Evolutionary conservation across 2,797 vertebrate species (phyloP), one percentile per base, ranked within the genome.

Genomic region (Novumbra hubbsi): DNA sequence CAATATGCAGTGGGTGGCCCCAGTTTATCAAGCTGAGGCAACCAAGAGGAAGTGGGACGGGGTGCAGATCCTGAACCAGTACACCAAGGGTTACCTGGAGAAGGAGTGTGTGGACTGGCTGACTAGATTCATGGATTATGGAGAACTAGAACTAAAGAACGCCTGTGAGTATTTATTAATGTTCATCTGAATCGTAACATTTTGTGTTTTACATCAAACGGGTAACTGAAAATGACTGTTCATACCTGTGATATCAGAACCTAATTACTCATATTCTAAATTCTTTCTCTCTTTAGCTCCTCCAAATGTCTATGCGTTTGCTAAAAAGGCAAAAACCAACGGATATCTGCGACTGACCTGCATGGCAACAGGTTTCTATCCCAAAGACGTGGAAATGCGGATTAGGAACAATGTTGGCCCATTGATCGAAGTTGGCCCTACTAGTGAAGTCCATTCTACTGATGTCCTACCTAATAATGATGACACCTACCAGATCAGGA

Each of bases 61-160:
- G 0, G 86, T 91, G 2, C 4, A 41, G 16, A 85, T 89, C 30
- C 90, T 94, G 12, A 94, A 88, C 71, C 88, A 91, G 1, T 93
- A 93, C 91, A 94, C 92, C 84, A 89, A 84, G 60, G 85, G 86
- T 6, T 94, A 94, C 85, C 89, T 94, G 87, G 81, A 91, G 85
- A 79, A 77, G 0, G 92, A 94, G 83, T 94, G 93, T 68, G 74
- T 92, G 1, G 12, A 80, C 0, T 94, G 93, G 93, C 72, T 94
- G 74, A 2, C 0, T 0, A 85, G 66, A 34, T 94, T 93, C 69
- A 2, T 81, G 28, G 0, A 0, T 0, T 91, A 83, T 11, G 71
- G 38, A 0, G 0, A 81, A 0, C 0, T 55, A 0, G 1, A 9
- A 9, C 19, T 3, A 76, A 0, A 6, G 78, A 0, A 0, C 0